Conservation (phyloP, 2,888 invertebrate genomes). For the Heliconius aoede region DNA sequence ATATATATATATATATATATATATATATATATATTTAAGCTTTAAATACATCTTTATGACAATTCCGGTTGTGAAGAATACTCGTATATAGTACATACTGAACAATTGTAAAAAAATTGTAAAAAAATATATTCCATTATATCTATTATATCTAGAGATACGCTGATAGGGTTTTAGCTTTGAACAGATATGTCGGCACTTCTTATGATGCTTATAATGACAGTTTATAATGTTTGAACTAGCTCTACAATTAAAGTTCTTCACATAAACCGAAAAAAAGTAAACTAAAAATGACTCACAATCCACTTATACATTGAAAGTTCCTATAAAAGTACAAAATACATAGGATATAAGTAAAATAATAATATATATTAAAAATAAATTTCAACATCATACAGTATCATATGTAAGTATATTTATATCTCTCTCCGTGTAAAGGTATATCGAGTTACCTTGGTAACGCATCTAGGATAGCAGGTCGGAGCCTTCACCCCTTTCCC, state of each 20-base stretch:
- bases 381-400: background rate
- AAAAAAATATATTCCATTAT: too few species aligned
- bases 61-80: background rate
- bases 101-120: too few species aligned
- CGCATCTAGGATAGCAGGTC: conserved; percentile 71
- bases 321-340: too few species aligned
- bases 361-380: too few species aligned
- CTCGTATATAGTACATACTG: background rate
- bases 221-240: too few species aligned
- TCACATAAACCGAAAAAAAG: background rate
- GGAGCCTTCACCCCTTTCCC: conserved; percentile 57
- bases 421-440: conserved; percentile 3
- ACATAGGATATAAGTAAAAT: too few species aligned
- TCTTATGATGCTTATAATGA: too few species aligned
- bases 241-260: too few species aligned
- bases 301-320: background rate
- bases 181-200: too few species aligned
- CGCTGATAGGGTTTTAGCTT: too few species aligned
- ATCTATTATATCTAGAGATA: too few species aligned
- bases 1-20: too few species aligned
- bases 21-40: background rate
- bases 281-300: background rate
- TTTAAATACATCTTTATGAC: background rate
- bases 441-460: conserved; percentile 58
- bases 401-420: conserved; percentile 24